Evolutionary conservation across 2,797 vertebrate species (phyloP).

Genomic region (Acanthis flammea): DNA sequence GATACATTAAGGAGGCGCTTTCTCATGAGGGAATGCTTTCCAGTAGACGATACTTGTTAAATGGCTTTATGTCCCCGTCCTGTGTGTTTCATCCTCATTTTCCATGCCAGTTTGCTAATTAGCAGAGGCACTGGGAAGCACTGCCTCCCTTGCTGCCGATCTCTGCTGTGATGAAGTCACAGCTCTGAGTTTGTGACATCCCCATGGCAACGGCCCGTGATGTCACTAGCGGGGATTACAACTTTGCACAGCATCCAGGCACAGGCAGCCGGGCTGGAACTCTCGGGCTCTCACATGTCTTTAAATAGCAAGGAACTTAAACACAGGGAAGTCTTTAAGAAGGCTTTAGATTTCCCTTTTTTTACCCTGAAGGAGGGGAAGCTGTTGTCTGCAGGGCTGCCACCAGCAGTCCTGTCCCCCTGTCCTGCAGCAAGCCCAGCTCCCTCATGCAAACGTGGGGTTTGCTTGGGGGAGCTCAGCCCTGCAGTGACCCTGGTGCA

Average conservation of each 20-base stretch:
- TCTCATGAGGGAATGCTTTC: conserved; percentile 21
- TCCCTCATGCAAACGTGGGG: not conserved
- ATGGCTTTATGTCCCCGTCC: not conserved
- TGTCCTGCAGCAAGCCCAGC: not conserved
- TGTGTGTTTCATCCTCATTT: not conserved
- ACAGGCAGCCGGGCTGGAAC: not conserved
- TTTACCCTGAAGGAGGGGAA: not conserved
- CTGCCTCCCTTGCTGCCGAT: not conserved
- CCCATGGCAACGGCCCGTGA: conserved; percentile 46
- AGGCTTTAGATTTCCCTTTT: not conserved
- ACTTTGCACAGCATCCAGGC: not conserved
- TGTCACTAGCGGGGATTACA: conserved; percentile 49
- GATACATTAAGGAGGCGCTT: conserved; percentile 24
- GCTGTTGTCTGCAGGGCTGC: not conserved
- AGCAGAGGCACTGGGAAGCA: not conserved
- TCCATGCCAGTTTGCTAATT: conserved; percentile 32
- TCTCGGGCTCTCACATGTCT: not conserved
- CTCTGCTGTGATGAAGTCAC: conserved; percentile 21
- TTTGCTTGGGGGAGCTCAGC: not conserved
- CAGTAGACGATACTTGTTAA: not conserved
- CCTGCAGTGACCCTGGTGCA: not conserved
- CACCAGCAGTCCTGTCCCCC: not conserved
- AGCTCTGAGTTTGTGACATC: conserved; percentile 54
- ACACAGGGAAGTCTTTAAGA: not conserved
- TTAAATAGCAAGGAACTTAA: conserved; percentile 19